Evolutionary conservation across 2,797 vertebrate genomes (phyloP).

Genomic region (Megalops cyprinoides): DNA sequence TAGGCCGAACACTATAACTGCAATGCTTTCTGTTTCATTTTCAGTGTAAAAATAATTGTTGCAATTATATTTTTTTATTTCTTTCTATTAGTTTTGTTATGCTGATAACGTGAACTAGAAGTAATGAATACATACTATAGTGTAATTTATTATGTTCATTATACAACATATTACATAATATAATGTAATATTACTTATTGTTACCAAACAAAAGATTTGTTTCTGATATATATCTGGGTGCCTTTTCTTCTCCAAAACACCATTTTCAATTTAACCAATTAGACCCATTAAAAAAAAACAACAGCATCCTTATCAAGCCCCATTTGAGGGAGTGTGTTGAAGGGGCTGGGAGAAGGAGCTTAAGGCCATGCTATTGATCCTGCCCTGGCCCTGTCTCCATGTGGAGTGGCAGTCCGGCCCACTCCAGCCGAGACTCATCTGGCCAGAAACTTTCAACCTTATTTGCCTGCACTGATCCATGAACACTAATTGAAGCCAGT

Average conservation of each 20-base stretch:
- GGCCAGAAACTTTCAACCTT: conserved; percentile 72
- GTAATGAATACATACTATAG: too few species aligned
- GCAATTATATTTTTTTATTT: too few species aligned
- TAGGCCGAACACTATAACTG: too few species aligned
- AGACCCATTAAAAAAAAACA: too few species aligned
- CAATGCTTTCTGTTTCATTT: too few species aligned
- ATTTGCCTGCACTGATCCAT: conserved; percentile 77
- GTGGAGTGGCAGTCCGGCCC: conserved; percentile 69
- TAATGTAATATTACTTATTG: not conserved
- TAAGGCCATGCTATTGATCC: conserved; percentile 32
- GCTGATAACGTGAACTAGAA: too few species aligned
- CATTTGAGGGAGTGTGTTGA: conserved; percentile 12
- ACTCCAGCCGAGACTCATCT: conserved; percentile 73
- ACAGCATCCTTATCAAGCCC: conserved; percentile 2
- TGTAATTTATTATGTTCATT: too few species aligned
- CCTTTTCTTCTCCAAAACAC: not conserved
- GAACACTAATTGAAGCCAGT: conserved; percentile 84
- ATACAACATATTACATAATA: not conserved
- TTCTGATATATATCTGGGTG: not conserved
- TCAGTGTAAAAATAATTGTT: too few species aligned
- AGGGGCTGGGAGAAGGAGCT: conserved; percentile 22
- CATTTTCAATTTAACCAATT: conserved; percentile 19
- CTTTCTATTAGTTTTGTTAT: too few species aligned
- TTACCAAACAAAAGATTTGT: not conserved
- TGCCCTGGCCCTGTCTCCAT: conserved; percentile 54